phyloP scores from a whole-genome alignment of 37 sponge, comb jelly and placozoan genomes.

The Ephydatia muelleri region DNA sequence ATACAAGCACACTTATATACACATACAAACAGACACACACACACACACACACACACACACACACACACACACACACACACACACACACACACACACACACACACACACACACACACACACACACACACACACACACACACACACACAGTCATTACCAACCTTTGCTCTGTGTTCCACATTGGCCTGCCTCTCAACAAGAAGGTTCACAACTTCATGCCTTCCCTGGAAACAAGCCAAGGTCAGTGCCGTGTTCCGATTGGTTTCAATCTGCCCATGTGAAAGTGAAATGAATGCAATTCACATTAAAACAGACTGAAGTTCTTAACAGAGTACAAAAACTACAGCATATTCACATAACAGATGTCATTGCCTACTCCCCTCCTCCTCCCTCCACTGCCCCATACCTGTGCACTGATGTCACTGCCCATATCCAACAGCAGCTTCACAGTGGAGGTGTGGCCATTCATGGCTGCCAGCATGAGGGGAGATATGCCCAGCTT shows the following conservation, averaged over 20 bases:
- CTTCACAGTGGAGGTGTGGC: slow-evolving; percentile 88
- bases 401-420: slow-evolving; percentile 94
- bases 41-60: too few relatives aligned
- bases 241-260: slow-evolving; percentile 93
- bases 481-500: slow-evolving; percentile 93
- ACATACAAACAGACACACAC: not conserved
- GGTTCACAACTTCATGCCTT: slow-evolving; percentile 88
- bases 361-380: not conserved
- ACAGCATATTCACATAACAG: too few relatives aligned
- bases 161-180: slow-evolving; percentile 95
- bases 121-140: slow-evolving; percentile 9
- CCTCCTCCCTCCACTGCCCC: not conserved
- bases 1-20: too few relatives aligned
- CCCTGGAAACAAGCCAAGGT: slow-evolving; percentile 97
- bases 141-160: slow-evolving; percentile 16
- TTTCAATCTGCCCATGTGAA: slow-evolving; percentile 72
- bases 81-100: not conserved
- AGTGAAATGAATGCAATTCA: not conserved
- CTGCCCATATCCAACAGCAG: slow-evolving; percentile 83
- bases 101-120: not conserved
- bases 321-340: too few relatives aligned
- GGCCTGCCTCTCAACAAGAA: slow-evolving; percentile 80
- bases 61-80: not conserved
- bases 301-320: too few relatives aligned
- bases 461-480: slow-evolving; percentile 95